Base-by-base conservation (phyloP, 1,140 invertebrate genomes). In the Helicoverpa armigera region DNA sequence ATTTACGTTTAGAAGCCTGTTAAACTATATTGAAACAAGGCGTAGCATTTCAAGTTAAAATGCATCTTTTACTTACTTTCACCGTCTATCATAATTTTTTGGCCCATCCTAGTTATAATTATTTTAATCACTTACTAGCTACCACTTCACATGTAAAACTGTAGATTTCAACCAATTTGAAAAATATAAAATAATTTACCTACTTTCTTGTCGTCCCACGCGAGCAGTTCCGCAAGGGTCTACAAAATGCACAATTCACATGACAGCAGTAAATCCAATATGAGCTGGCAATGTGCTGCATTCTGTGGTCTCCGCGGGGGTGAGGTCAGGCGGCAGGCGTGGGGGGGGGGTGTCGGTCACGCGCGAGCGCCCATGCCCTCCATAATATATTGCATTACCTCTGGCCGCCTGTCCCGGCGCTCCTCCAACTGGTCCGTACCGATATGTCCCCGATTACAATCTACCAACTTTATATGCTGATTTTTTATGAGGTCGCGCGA, bases 361-460 rank as follows among this genome's bases (percentile, higher is more conserved):
- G 70, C 70, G 70, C 70, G 70, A 11, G 50, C 48, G 51, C 50
- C 50, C 50, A 7, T 29, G 69, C 70, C 53, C 70, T 73, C 51
- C 70, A 13, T 43, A 56, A 53, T 58, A 51, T 73, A 73, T 73
- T 58, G 43, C 31, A 9, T 73, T 56, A 43, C 35, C 35, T 43
- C 35, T 43, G 35, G 35, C 35, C 35, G 35, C 35, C 35, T 43
- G 35, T 43, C 70, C 53, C 53, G 53, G 53, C 4, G 12, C 29
- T 73, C 29, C 53, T 12, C 65, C 43, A 69, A 69, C 65, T 69
- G 43, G 43, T 16, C 43, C n/a, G 43, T 50, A 69, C 65, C 65
- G 65, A 69, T 69, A 69, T 51, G 65, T 69, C 65, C 65, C 50
- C 65, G 43, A 69, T 69, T 69, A 9, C 65, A 50, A 50, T 48